Evolutionary conservation across 2,888 invertebrate genomes (phyloP).

Genomic region (Volucella inflata): DNA sequence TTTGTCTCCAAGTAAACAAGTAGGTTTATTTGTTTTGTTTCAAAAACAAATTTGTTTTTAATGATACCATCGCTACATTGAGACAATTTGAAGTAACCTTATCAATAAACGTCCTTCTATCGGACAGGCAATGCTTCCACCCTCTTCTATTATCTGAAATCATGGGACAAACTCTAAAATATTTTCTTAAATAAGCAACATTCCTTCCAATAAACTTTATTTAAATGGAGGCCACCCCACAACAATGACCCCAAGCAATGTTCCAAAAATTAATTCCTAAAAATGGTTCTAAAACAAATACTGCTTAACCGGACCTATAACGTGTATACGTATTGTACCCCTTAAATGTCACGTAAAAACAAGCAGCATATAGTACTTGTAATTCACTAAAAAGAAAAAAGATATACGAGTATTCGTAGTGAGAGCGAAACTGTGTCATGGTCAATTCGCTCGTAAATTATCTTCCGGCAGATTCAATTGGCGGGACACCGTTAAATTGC

Average conservation of each 20-base stretch:
- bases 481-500: constrained; percentile 51
- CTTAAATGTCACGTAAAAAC: constrained; percentile 38
- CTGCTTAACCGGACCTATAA: not conserved
- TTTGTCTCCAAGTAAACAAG: constrained; percentile 18
- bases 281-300: constrained; percentile 12
- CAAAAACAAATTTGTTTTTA: not conserved
- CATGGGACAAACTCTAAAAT: not conserved
- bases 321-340: not conserved
- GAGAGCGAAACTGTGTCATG: constrained; percentile 74
- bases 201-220: not conserved
- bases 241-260: constrained; percentile 22
- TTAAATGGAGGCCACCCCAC: constrained; percentile 33
- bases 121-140: not conserved
- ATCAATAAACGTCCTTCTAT: constrained; percentile 47
- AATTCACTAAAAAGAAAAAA: too few species aligned
- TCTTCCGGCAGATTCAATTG: constrained; percentile 75
- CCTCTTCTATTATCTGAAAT: not conserved
- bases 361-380: constrained; percentile 18
- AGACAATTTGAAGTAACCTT: constrained; percentile 29
- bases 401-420: too few species aligned
- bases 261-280: constrained; percentile 33
- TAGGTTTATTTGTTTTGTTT: not conserved
- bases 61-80: constrained; percentile 1
- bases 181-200: not conserved
- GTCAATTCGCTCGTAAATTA: constrained; percentile 75